Evolutionary conservation across 2,113 vertebrate genomes (phyloP).

Genomic region (Pica pica): DNA sequence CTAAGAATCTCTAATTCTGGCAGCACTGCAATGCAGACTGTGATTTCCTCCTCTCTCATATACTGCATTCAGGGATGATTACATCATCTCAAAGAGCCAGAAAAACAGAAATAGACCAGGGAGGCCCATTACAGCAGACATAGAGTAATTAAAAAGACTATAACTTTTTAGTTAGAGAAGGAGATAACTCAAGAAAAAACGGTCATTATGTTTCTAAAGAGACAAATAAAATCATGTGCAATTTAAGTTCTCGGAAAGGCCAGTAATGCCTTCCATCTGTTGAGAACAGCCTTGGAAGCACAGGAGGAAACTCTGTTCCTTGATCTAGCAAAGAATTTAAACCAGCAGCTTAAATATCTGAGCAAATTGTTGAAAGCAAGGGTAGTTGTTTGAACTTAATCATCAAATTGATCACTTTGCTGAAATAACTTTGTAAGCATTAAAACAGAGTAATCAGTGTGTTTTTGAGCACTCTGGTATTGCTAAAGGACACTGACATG

Average conservation of each 20-base stretch:
- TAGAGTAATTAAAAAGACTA: constrained; percentile 21
- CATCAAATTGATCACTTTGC: background rate
- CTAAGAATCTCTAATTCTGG: background rate
- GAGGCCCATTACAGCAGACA: background rate
- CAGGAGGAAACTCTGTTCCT: background rate
- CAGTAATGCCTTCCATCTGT: constrained; percentile 47
- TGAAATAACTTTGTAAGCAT: background rate
- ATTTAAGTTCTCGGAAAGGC: constrained; percentile 33
- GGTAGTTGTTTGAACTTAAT: background rate
- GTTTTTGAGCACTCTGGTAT: background rate
- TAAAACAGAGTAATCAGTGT: background rate
- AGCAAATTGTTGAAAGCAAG: background rate
- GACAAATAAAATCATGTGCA: constrained; percentile 38
- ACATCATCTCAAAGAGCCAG: constrained; percentile 1
- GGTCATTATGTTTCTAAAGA: constrained; percentile 41
- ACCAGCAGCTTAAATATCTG: background rate
- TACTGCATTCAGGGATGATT: background rate
- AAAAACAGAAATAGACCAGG: constrained; percentile 5
- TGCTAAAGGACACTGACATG: background rate
- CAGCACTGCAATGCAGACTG: background rate
- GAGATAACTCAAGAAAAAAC: background rate
- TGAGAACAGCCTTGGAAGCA: background rate
- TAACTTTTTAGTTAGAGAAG: constrained; percentile 27
- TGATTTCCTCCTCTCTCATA: background rate
- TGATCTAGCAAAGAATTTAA: constrained; percentile 1